A percentile compares a stretch with the other conserved stretches of the same genome.
Conservation (phyloP, 2,888 invertebrate genomes). For the Epinotia nisella region DNA sequence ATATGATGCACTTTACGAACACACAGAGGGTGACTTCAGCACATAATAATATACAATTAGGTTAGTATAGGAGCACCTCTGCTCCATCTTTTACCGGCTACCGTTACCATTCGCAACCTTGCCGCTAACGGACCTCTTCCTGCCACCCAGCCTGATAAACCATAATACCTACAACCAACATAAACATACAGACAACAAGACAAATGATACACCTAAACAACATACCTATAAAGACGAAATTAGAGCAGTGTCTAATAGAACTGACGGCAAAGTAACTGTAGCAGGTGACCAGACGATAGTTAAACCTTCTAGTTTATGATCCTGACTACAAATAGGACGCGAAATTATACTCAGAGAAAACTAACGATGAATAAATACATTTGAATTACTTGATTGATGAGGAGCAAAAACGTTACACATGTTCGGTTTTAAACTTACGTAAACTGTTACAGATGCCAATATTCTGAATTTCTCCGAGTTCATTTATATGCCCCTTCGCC, state of each 20-base stretch:
- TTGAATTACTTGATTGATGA: constrained; percentile 23
- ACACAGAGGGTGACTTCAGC: neutral
- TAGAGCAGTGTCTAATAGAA: constrained; percentile 3
- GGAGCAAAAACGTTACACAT: constrained; percentile 1
- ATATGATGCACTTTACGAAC: neutral
- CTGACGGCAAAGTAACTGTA: constrained; percentile 46
- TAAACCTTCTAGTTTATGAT: constrained; percentile 59
- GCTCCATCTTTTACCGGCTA: constrained; percentile 49
- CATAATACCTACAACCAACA: constrained; percentile 47
- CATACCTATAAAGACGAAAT: constrained; percentile 14
- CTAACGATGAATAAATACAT: constrained; percentile 30
- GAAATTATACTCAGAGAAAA: constrained; percentile 55
- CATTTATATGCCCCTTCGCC: constrained; percentile 50
- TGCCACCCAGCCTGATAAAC: constrained; percentile 50
- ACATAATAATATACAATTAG: neutral
- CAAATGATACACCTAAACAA: neutral
- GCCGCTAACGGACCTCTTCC: constrained; percentile 67
- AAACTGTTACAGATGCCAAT: constrained; percentile 18
- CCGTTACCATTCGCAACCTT: constrained; percentile 63
- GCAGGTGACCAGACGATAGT: constrained; percentile 47
- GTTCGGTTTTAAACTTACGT: constrained; percentile 22
- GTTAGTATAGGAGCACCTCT: neutral
- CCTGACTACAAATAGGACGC: constrained; percentile 58
- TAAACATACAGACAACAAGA: constrained; percentile 31
- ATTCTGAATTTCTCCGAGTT: constrained; percentile 27